A percentile compares a stretch with the other conserved stretches of the same genome.
Evolutionary conservation across 1,140 invertebrate genomes (phyloP).

Genomic region (Caenorhabditis brenneri): DNA sequence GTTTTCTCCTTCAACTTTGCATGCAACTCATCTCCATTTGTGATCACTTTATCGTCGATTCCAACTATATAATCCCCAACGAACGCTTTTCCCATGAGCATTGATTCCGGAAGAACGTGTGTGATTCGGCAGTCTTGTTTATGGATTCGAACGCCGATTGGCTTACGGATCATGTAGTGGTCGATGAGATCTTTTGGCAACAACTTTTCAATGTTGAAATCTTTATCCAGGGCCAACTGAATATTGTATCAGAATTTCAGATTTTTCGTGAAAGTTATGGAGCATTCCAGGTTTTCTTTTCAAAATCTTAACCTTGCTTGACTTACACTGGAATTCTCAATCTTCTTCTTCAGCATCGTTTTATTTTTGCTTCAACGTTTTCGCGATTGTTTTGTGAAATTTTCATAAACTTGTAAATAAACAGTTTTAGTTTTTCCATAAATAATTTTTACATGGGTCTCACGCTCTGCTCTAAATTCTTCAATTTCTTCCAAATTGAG

Average conservation of each 20-base stretch:
- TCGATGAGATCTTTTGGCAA: background rate
- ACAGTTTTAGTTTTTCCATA: too few species aligned
- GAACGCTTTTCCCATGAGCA: background rate
- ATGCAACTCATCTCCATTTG: constrained; percentile 6
- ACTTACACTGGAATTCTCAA: background rate
- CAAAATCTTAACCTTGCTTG: background rate
- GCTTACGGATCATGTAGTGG: constrained; percentile 28
- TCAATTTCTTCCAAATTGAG: too few species aligned
- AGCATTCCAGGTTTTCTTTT: background rate
- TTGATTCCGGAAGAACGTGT: background rate
- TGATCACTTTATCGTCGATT: constrained; percentile 20
- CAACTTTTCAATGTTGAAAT: constrained; percentile 18
- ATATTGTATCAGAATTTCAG: too few species aligned
- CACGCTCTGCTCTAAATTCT: too few species aligned
- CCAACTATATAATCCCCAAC: constrained; percentile 1
- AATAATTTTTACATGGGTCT: too few species aligned
- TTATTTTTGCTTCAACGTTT: background rate
- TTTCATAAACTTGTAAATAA: too few species aligned
- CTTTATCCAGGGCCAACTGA: constrained; percentile 19
- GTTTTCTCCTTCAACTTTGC: background rate
- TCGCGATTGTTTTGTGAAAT: too few species aligned
- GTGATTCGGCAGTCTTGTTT: constrained; percentile 27
- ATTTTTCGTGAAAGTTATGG: too few species aligned
- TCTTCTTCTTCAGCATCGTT: background rate
- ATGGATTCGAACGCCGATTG: background rate